Evolutionary conservation across 1,140 invertebrate species (phyloP).

Genomic region (Pantala flavescens): DNA sequence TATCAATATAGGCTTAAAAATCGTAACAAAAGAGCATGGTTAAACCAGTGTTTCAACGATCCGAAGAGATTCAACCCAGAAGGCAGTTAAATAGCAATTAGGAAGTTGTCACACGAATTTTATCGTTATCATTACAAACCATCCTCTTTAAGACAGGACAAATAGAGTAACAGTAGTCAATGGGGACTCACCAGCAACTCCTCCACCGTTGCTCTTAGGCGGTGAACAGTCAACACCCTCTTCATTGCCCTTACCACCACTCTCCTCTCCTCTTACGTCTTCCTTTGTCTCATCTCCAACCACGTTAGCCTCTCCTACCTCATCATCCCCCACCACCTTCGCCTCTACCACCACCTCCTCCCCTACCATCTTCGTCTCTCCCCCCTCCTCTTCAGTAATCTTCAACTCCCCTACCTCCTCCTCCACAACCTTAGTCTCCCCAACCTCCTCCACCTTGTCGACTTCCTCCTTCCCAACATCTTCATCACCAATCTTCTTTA

Average conservation of each 20-base stretch:
- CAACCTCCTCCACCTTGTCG: conserved; percentile 19
- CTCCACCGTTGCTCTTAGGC: background rate
- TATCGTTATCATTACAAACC: too few species aligned
- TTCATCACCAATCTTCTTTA: background rate
- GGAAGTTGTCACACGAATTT: too few species aligned
- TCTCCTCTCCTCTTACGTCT: too few species aligned
- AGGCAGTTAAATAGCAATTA: too few species aligned
- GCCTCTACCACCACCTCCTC: conserved; percentile 23
- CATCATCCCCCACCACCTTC: conserved; percentile 34
- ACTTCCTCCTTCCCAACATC: background rate
- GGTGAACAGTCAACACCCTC: background rate
- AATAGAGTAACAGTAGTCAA: too few species aligned
- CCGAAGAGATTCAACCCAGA: too few species aligned
- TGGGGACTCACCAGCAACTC: background rate
- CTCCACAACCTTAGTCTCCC: conserved; percentile 21
- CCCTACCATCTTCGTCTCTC: background rate
- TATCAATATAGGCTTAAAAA: too few species aligned
- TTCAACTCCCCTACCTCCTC: conserved; percentile 24
- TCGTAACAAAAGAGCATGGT: too few species aligned
- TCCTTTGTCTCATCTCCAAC: conserved; percentile 37
- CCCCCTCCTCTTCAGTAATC: background rate
- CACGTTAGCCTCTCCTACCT: conserved; percentile 30
- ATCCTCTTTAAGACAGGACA: too few species aligned
- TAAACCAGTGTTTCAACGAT: too few species aligned
- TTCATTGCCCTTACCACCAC: too few species aligned